Evolutionary conservation across 2,888 invertebrate genomes (phyloP).

Genomic region (Hirtodrosophila confusa): DNA sequence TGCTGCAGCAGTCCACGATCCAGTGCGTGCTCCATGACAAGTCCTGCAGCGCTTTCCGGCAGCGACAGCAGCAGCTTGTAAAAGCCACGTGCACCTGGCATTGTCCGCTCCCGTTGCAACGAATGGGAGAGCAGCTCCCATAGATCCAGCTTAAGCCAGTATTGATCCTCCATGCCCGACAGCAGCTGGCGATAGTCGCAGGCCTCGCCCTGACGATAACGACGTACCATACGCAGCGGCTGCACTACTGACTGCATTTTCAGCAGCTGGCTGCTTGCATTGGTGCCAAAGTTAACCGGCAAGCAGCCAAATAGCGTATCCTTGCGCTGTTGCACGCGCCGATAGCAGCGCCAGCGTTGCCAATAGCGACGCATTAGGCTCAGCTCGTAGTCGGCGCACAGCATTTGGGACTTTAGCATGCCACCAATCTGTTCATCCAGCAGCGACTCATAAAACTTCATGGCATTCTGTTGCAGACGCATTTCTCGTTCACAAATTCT

Average conservation of each 20-base stretch:
- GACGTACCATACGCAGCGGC: slow-evolving; percentile 84
- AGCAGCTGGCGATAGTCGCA: slow-evolving; percentile 74
- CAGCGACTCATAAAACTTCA: slow-evolving; percentile 15
- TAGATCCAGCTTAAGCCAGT: slow-evolving; percentile 69
- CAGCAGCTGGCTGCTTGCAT: slow-evolving; percentile 56
- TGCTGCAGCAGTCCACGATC: slow-evolving; percentile 73
- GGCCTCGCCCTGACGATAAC: slow-evolving; percentile 84
- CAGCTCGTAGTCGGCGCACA: slow-evolving; percentile 65
- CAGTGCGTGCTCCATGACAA: slow-evolving; percentile 71
- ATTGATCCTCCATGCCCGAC: slow-evolving; percentile 43
- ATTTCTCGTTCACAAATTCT: slow-evolving; percentile 27
- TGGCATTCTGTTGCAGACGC: slow-evolving; percentile 2
- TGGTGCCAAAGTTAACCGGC: slow-evolving; percentile 86
- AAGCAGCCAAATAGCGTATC: slow-evolving; percentile 85
- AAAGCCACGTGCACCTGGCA: slow-evolving; percentile 68
- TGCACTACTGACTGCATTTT: slow-evolving; percentile 59
- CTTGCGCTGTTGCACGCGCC: slow-evolving; percentile 83
- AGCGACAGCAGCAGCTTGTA: slow-evolving; percentile 79
- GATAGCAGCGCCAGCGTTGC: slow-evolving; percentile 84
- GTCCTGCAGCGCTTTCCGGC: slow-evolving; percentile 69
- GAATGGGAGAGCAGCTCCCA: slow-evolving; percentile 65
- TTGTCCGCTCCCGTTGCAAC: slow-evolving; percentile 21
- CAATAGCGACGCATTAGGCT: slow-evolving; percentile 83
- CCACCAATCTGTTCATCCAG: slow-evolving; percentile 14
- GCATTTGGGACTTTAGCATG: slow-evolving; percentile 3